A percentile compares a stretch with the other conserved stretches of the same genome.
phyloP scores from a whole-genome alignment of 2,113 vertebrate species.

The Dromiciops gliroides region DNA sequence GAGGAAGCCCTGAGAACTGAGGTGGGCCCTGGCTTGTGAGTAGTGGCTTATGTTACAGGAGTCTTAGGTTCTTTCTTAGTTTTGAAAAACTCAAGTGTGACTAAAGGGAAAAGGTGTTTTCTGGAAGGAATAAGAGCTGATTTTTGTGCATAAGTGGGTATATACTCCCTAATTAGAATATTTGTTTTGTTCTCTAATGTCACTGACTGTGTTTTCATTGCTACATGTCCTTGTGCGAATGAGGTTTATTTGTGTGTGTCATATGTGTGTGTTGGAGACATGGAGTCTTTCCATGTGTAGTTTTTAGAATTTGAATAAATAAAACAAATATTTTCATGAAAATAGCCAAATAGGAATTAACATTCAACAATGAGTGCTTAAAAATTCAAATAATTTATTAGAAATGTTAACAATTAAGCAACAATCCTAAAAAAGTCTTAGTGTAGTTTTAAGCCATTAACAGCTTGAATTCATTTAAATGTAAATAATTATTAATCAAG shows the following conservation, averaged over 20 bases:
- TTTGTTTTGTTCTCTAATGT: not conserved
- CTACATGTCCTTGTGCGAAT: not conserved
- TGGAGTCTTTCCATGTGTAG: not conserved
- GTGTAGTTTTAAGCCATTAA: not conserved
- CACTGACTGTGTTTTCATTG: not conserved
- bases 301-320: not conserved
- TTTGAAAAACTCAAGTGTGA: not conserved
- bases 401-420: not conserved
- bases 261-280: not conserved
- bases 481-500: not conserved
- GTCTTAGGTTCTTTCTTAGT: not conserved
- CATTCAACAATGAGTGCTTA: not conserved
- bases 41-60: not conserved
- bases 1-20: not conserved
- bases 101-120: not conserved
- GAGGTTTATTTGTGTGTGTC: not conserved
- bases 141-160: not conserved
- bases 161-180: not conserved
- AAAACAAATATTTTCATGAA: not conserved
- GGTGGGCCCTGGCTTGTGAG: not conserved
- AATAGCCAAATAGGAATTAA: not conserved
- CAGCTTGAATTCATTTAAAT: not conserved
- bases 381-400: not conserved
- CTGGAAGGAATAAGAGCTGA: not conserved
- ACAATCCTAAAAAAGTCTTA: not conserved